Evolutionary conservation across 1,140 invertebrate genomes (phyloP).

Genomic region (Drosophila kepulauana): DNA sequence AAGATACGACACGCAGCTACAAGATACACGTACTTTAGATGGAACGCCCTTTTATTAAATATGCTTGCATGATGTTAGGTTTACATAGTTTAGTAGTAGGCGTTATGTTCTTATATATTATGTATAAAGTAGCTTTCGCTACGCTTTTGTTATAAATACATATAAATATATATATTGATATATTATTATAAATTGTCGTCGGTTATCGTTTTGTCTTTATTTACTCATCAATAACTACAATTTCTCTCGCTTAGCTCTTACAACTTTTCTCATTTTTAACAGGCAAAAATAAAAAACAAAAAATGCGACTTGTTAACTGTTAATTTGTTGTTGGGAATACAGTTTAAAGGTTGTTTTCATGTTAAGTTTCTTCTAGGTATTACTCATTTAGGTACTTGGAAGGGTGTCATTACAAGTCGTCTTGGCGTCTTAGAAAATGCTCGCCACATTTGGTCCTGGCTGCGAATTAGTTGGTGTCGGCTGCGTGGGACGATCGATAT

Average conservation of each 20-base stretch:
- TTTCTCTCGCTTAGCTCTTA: constrained; percentile 1
- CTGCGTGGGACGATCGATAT: constrained; percentile 81
- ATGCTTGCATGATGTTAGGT: constrained; percentile 50
- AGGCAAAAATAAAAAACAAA: constrained; percentile 39
- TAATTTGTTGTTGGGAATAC: constrained; percentile 22
- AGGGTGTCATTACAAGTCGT: constrained; percentile 41
- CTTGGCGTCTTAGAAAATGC: constrained; percentile 70
- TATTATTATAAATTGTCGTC: constrained; percentile 21
- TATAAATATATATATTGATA: constrained; percentile 47
- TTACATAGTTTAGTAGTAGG: constrained; percentile 52
- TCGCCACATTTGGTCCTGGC: constrained; percentile 79
- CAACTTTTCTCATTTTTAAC: not conserved
- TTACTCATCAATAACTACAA: constrained; percentile 11
- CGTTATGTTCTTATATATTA: constrained; percentile 60
- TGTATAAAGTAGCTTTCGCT: constrained; percentile 56
- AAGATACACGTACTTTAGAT: not conserved
- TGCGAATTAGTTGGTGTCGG: constrained; percentile 77
- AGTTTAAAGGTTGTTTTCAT: not conserved
- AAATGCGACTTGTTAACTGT: constrained; percentile 29
- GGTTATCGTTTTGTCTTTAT: constrained; percentile 57
- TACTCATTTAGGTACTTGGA: constrained; percentile 56
- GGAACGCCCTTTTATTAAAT: constrained; percentile 37
- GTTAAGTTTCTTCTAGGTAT: no score
- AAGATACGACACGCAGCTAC: not conserved
- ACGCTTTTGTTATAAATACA: constrained; percentile 51